Evolutionary conservation across 2,797 vertebrate species (phyloP), one percentile per base, ranked within the genome.

Genomic region (Malurus leucopterus): DNA sequence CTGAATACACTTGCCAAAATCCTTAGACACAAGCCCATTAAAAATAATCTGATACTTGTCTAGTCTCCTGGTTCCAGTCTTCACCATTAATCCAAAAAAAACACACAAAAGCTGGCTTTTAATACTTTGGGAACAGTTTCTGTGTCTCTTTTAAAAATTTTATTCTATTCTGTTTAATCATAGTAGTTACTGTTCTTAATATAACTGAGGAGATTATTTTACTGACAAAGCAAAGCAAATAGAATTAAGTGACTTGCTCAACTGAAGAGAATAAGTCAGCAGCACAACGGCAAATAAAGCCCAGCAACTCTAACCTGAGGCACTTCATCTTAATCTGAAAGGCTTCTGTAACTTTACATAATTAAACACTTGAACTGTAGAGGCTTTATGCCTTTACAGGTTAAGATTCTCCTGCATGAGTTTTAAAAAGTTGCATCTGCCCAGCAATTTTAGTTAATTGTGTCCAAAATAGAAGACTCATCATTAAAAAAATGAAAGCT

Each of bases 391-490:
- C 9, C 32, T 74, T 80, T 64, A 59, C 21, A 65, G 65, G n/a
- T 87, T 77, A 51, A 77, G 36, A 62, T 85, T 84, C 65, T 74
- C 49, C 70, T 89, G 38, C 19, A 92, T 49, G 40, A 85, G 17
- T 49, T 83, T 82, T 90, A 58, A 68, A 49, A 87, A 85, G 34
- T 17, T 63, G 22, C 41, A 55, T 77, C n/a, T 83, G 75, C 41
- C 55, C 75, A 80, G 65, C 41, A 29, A 22, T 69, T 91, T 83
- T 80, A 91, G 86, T 90, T 83, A 88, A 82, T n/a, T 76, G 24
- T 3, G 1, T 69, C 38, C 13, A 90, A 86, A 83, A 73, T 38
- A 80, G 68, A 95, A 55, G 20, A 59, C 20, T 55, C 14, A 15
- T 91, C 27, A 77, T 77, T 82, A 93, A 77, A 86, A 89, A 89